These are phyloP conservation scores for Chironex yamaguchii DNA, from an alignment of 30 jellyfish, hydroid and myxozoan genomes.

Conservation along the genomic window DNA sequence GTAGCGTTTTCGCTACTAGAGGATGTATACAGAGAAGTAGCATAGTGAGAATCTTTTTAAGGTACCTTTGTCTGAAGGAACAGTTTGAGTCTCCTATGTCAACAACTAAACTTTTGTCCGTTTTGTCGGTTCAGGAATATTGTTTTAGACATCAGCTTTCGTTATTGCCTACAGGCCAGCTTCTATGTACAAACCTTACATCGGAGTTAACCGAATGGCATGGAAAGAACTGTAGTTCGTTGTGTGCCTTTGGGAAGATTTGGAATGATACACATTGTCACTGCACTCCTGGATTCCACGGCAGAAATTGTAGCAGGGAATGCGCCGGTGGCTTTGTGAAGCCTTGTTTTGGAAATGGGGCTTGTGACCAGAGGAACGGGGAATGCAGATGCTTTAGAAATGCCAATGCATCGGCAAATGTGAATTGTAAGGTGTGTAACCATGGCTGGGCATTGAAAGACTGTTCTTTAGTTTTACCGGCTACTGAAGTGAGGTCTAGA, in stretches of 20 bases:
- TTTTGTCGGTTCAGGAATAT: too few species aligned
- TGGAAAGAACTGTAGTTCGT: constrained; percentile 17
- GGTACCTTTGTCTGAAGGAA: too few species aligned
- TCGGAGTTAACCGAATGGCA: constrained; percentile 40
- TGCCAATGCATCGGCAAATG: not conserved
- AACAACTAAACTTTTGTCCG: too few species aligned
- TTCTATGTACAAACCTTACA: too few species aligned
- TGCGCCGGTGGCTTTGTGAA: constrained; percentile 59
- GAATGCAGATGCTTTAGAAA: constrained; percentile 39
- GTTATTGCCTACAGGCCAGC: too few species aligned
- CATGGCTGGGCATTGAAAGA: constrained; percentile 56
- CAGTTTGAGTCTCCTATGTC: too few species aligned
- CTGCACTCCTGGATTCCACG: constrained; percentile 51
- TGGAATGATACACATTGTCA: constrained; percentile 2
- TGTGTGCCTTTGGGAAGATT: constrained; percentile 48
- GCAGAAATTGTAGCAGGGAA: constrained; percentile 16
- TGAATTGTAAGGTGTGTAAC: constrained; percentile 44
- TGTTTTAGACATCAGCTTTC: too few species aligned
- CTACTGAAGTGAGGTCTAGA: not conserved
- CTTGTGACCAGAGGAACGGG: constrained; percentile 42
- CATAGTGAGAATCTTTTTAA: too few species aligned
- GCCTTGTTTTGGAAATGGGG: constrained; percentile 58
- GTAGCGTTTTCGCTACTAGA: too few species aligned
- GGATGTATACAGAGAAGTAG: too few species aligned
- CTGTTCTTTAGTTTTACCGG: constrained; percentile 37